These are phyloP conservation scores for Eristalis tenax DNA, from an alignment of 2,888 invertebrate species.

Conservation along the genomic window DNA sequence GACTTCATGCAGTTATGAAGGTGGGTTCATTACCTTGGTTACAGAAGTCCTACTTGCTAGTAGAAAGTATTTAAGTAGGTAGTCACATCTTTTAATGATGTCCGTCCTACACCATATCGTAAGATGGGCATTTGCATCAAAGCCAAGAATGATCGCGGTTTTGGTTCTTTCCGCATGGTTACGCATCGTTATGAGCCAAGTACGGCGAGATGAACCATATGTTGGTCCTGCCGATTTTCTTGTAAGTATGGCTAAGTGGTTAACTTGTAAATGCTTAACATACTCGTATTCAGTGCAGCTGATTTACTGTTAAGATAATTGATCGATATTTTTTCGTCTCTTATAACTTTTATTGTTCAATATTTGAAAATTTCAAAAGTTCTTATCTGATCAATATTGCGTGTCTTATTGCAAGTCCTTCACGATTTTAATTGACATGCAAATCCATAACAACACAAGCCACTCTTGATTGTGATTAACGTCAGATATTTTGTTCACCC, in stretches of 20 bases:
- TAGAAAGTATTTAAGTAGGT: no score
- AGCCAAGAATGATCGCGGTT: no score
- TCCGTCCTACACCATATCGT: no score
- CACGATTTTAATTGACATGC: neutral
- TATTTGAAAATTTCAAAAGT: neutral
- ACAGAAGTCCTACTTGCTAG: no score
- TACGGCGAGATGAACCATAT: no score
- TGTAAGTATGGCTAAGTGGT: neutral
- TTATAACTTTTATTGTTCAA: neutral
- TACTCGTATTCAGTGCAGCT: neutral
- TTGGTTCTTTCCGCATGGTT: no score
- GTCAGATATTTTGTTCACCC: neutral
- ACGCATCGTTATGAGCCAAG: no score
- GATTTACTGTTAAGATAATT: neutral
- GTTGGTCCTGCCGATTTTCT: no score
- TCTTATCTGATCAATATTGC: neutral
- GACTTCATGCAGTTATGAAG: no score
- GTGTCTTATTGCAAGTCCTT: neutral
- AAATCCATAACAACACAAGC: neutral
- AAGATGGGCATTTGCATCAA: no score
- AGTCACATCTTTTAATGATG: no score
- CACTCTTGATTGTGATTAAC: neutral
- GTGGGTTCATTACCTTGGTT: no score
- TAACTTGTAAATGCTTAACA: neutral
- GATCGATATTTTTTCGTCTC: neutral